Evolutionary conservation across 1,140 invertebrate species (phyloP), one percentile per base, ranked within the genome.

Genomic region (Panagrolaimus sp.): DNA sequence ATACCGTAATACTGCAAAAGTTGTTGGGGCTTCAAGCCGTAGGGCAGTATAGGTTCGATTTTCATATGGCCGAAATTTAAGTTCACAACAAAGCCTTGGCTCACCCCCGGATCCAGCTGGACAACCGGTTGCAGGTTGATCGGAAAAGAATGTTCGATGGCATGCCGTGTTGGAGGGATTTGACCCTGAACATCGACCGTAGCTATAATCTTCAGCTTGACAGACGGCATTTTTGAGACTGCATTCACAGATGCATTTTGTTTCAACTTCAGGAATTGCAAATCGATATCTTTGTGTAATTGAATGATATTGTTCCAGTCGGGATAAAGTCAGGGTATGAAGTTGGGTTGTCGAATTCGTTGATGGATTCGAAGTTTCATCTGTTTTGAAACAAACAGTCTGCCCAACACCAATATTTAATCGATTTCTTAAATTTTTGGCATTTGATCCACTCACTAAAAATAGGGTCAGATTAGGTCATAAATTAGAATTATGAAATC

Each of bases 211-310:
- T 52, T 44, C 67, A 6, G 74, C 69, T 67, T 75, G 73, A 62
- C 74, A 76, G 38, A 62, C 73, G 21, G 70, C 44, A 17, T 12
- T 52, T 15, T 58, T 24, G n/a, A 75, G 55, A 28, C 69, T 44
- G 58, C 75, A 76, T 38, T 76, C 75, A 62, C 75, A 76, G 70
- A 78, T 76, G 62, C 75, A 76, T 4, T 68, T 47, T 3, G 75
- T 76, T 52, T 76, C 75, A 26, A 76, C 48, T 46, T 76, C 75
- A 38, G 75, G 75, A 32, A 76, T 63, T 14, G 75, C 75, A 67
- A 76, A 76, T 14, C 76, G 71, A 62, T 78, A 76, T 15, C 70
- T 55, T 67, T 77, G 67, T 14, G 75, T 77, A 43, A 76, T 70
- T n/a, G 75, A 45, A 67, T 76, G 63, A 44, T 76, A 78, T 48